Percentiles rank a stretch among this genome's conserved stretches.
These are phyloP conservation scores for Nasonia giraulti DNA, from an alignment of 1,140 invertebrate species.

Conservation along the genomic window DNA sequence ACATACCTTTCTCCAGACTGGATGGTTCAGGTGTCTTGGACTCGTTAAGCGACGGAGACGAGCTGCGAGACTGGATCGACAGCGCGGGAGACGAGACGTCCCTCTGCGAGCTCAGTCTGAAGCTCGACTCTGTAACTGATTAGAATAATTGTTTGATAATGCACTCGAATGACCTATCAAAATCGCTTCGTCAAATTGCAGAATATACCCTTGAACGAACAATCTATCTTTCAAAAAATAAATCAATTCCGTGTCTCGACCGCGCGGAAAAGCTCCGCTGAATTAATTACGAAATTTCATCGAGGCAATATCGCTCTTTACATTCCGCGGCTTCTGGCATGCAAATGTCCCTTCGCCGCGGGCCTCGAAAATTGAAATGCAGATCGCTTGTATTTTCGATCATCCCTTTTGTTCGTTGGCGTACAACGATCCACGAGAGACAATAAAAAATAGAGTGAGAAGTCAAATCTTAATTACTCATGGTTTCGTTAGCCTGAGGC, in stretches of 20 bases:
- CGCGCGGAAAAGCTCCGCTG: neutral
- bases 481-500: neutral
- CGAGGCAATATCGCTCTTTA: neutral
- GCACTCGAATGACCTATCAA: no score
- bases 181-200: no score
- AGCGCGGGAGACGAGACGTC: neutral
- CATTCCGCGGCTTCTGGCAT: slow-evolving; percentile 12
- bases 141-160: no score
- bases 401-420: neutral
- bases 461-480: slow-evolving; percentile 48
- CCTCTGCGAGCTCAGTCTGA: neutral
- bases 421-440: neutral
- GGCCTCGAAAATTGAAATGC: slow-evolving; percentile 30
- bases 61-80: neutral
- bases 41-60: neutral
- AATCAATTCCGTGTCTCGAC: neutral
- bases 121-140: neutral
- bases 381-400: slow-evolving; percentile 9
- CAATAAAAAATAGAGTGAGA: neutral
- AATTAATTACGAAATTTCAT: neutral
- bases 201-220: no score
- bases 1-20: neutral
- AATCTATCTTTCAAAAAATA: neutral
- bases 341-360: slow-evolving; percentile 20
- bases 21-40: neutral